phyloP scores from a whole-genome alignment of 1,140 invertebrate species.

The Macrosteles quadrilineatus region DNA sequence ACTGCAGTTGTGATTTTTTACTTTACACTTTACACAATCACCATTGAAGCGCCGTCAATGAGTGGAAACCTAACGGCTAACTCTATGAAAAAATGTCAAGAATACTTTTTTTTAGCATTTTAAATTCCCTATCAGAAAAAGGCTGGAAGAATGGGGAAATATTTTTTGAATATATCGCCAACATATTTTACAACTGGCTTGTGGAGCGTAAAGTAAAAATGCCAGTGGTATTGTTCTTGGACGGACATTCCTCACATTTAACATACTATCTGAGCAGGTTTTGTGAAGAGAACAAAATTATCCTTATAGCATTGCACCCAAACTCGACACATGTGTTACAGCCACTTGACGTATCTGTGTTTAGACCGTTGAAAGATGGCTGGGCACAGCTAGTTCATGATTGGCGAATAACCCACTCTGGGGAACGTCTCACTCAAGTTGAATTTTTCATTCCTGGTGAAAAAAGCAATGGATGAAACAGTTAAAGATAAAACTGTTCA shows the following conservation, averaged over 20 bases:
- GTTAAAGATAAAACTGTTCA: too few species aligned
- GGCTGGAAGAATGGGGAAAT: slow-evolving; percentile 29
- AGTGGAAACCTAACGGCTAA: too few species aligned
- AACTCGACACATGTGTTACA: slow-evolving; percentile 52
- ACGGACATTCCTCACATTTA: slow-evolving; percentile 49
- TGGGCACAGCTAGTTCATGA: slow-evolving; percentile 46
- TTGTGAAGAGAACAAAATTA: slow-evolving; percentile 49
- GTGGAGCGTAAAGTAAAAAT: slow-evolving; percentile 30
- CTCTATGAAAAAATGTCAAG: too few species aligned
- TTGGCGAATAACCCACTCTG: slow-evolving; percentile 34
- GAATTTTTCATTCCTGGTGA: slow-evolving; percentile 29
- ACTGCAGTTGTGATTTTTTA: too few species aligned
- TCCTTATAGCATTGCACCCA: slow-evolving; percentile 48
- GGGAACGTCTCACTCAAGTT: slow-evolving; percentile 38
- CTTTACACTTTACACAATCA: too few species aligned
- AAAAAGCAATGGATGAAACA: slow-evolving; percentile 25
- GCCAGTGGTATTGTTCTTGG: slow-evolving; percentile 50
- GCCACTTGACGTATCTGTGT: slow-evolving; percentile 49
- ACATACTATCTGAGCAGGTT: slow-evolving; percentile 47
- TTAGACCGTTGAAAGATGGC: slow-evolving; percentile 45
- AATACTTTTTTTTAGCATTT: too few species aligned
- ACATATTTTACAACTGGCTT: slow-evolving; percentile 36
- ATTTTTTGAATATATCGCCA: slow-evolving; percentile 36
- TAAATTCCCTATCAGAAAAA: too few species aligned
- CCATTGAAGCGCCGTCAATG: too few species aligned